Conservation (phyloP, 2,888 invertebrate genomes). For the Bunonema sp. region DNA sequence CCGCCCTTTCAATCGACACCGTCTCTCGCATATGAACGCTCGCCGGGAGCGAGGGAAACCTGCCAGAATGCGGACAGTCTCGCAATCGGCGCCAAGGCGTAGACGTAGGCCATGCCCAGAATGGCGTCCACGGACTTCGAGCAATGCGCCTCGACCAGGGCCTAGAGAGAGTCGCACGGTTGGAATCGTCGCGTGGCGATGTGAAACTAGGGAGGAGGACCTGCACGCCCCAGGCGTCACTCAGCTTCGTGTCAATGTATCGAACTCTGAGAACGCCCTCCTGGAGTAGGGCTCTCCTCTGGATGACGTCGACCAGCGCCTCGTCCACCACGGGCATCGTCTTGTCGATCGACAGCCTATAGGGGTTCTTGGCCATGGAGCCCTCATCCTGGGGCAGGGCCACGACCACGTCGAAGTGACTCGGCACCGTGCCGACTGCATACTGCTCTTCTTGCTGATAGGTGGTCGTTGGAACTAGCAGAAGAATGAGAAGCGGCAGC, state of each 20-base stretch:
- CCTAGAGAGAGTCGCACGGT: no score
- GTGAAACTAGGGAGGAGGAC: conserved; percentile 14
- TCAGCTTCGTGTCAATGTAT: conserved; percentile 30
- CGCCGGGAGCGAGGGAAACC: no score
- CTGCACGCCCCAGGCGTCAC: conserved; percentile 37
- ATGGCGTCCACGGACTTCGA: conserved; percentile 58
- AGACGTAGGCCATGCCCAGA: conserved; percentile 72
- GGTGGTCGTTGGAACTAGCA: conserved; percentile 6
- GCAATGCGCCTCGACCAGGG: conserved; percentile 37
- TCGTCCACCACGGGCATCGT: conserved; percentile 37
- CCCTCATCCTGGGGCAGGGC: conserved; percentile 28
- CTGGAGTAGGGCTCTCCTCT: conserved; percentile 14
- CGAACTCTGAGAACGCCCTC: conserved; percentile 14
- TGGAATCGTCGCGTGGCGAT: no score
- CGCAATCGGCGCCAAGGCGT: conserved; percentile 69
- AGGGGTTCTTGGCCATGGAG: conserved; percentile 26
- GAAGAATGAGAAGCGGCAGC: conserved; percentile 7
- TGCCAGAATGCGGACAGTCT: conserved; percentile 49
- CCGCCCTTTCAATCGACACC: no score
- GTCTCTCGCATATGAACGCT: no score
- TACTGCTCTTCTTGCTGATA: no score
- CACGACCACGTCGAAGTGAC: conserved; percentile 30
- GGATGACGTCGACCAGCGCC: conserved; percentile 31
- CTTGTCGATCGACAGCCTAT: conserved; percentile 26
- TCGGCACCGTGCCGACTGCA: background rate